These are phyloP conservation scores for Sparus aurata DNA, from an alignment of 2,797 vertebrate species.

Conservation along the genomic window DNA sequence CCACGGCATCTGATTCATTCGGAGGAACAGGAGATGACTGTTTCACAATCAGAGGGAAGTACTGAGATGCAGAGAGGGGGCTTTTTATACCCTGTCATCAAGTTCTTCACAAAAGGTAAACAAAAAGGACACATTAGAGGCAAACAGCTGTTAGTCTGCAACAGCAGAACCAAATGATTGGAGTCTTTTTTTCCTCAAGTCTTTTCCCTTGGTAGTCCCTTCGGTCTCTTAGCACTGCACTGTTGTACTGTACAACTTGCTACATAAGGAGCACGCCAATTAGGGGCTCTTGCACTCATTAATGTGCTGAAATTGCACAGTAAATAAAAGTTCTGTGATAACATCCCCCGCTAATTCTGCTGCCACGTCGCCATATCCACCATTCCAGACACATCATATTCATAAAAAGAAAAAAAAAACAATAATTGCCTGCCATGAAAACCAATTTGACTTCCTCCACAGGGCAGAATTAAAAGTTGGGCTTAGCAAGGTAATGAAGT, in stretches of 20 bases:
- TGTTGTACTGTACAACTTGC: constrained; percentile 21
- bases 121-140: constrained; percentile 49
- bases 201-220: constrained; percentile 6
- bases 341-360: constrained; percentile 59
- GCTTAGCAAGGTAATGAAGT: constrained; percentile 79
- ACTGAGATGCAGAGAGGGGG: constrained; percentile 25
- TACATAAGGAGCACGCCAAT: constrained; percentile 46
- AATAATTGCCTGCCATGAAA: constrained; percentile 75
- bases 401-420: constrained; percentile 62
- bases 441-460: constrained; percentile 74
- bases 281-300: constrained; percentile 48
- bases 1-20: constrained; percentile 64
- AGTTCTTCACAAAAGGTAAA: constrained; percentile 60
- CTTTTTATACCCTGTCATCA: constrained; percentile 55
- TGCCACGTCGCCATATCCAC: constrained; percentile 50
- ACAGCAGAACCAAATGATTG: constrained; percentile 17
- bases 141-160: constrained; percentile 46
- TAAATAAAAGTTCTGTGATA: constrained; percentile 72
- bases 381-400: constrained; percentile 69
- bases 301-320: constrained; percentile 63
- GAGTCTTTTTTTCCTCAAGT: constrained; percentile 22
- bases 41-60: constrained; percentile 56
- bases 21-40: constrained; percentile 59
- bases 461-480: constrained; percentile 74
- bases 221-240: background rate